These are phyloP conservation scores for Marmota flaviventris DNA, from an alignment of 2,113 vertebrate genomes.

Conservation along the genomic window DNA sequence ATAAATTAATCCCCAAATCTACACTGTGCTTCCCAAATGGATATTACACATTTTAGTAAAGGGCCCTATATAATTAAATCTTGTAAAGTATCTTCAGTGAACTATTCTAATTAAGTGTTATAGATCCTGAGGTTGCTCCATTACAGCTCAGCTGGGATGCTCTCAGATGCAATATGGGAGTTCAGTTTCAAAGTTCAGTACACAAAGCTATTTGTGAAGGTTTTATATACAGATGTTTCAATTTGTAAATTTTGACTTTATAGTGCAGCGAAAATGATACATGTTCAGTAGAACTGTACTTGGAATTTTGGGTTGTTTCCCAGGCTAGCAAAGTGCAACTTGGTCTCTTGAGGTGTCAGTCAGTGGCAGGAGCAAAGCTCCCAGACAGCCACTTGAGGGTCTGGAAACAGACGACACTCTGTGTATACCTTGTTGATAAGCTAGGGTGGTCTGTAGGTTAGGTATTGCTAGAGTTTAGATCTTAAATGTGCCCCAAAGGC, in stretches of 20 bases:
- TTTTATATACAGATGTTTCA: neutral
- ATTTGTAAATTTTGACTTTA: neutral
- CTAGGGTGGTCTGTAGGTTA: neutral
- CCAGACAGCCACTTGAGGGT: neutral
- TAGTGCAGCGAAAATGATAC: neutral
- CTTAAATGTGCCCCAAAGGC: neutral
- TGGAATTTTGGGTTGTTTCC: neutral
- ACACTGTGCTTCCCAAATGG: constrained; percentile 48
- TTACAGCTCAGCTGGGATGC: neutral
- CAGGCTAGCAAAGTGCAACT: neutral
- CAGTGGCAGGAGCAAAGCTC: neutral
- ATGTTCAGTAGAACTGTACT: neutral
- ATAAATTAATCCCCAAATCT: constrained; percentile 35
- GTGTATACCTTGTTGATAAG: neutral
- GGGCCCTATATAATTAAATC: constrained; percentile 71
- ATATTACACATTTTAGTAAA: constrained; percentile 55
- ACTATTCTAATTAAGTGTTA: constrained; percentile 63
- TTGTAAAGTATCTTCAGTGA: constrained; percentile 33
- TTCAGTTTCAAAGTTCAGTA: constrained; percentile 7
- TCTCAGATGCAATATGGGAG: neutral
- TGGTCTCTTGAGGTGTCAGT: neutral
- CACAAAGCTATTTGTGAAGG: neutral
- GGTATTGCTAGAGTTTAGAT: neutral
- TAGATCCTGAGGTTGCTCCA: constrained; percentile 21
- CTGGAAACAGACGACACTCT: neutral